Evolutionary conservation across 2,113 vertebrate genomes (phyloP).

Genomic region (Brevimyrus niger): DNA sequence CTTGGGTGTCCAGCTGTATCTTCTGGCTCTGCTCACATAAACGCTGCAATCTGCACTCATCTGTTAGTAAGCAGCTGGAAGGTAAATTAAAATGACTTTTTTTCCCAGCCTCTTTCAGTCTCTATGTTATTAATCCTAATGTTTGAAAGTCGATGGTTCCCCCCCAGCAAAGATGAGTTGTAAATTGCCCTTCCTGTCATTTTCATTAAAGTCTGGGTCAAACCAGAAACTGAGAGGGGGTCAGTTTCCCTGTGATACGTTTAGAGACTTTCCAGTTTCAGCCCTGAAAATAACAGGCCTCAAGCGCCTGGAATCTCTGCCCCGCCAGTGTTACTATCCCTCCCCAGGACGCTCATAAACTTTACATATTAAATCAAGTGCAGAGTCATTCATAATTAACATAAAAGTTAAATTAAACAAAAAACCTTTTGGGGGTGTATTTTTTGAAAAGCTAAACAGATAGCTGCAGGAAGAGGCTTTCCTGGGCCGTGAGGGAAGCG

Average conservation of each 20-base stretch:
- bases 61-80: not conserved
- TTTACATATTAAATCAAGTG: not conserved
- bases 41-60: not conserved
- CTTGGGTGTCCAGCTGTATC: not conserved
- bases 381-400: not conserved
- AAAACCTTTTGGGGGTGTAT: not conserved
- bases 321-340: not conserved
- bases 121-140: not conserved
- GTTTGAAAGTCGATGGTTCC: not conserved
- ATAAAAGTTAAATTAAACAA: not conserved
- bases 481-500: not conserved
- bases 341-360: not conserved
- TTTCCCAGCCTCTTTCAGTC: not conserved
- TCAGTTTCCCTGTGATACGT: not conserved
- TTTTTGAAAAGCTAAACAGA: not conserved
- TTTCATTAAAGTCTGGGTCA: slow-evolving; percentile 5
- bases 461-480: not conserved
- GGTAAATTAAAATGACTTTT: not conserved
- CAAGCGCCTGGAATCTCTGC: not conserved
- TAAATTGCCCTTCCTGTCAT: not conserved
- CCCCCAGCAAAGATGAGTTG: not conserved
- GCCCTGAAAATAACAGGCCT: not conserved
- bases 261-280: not conserved
- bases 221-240: not conserved
- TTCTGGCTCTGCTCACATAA: not conserved